A percentile compares a stretch with the other conserved stretches of the same genome.
Evolutionary conservation across 2,113 vertebrate genomes (phyloP).

Genomic region (Tenebrosternarchus preto): DNA sequence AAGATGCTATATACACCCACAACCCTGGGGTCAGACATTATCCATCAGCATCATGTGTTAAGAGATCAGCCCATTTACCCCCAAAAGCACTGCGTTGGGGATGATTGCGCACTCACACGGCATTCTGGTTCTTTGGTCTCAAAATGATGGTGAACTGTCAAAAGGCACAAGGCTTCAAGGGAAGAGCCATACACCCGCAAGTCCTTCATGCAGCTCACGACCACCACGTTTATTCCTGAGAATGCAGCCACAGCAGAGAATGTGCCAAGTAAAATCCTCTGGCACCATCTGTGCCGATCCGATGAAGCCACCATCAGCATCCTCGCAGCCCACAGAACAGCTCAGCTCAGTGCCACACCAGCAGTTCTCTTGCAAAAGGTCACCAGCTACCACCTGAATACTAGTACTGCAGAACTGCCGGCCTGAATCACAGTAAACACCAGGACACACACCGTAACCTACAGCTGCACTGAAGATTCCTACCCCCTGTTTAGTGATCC

Average conservation of each 20-base stretch:
- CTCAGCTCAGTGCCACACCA: background rate
- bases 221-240: background rate
- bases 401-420: too few species aligned
- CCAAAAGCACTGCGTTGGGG: background rate
- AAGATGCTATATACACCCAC: slow-evolving; percentile 8
- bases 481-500: too few species aligned
- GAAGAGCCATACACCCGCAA: background rate
- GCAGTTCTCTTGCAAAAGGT: background rate
- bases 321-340: background rate
- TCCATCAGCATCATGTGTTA: slow-evolving; percentile 9
- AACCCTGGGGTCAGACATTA: background rate
- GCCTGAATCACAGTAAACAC: too few species aligned
- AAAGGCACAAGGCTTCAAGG: background rate
- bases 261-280: background rate
- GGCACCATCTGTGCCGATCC: too few species aligned
- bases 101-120: background rate
- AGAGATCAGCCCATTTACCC: background rate
- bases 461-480: too few species aligned
- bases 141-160: background rate
- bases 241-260: background rate
- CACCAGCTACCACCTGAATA: too few species aligned
- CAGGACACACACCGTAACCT: too few species aligned
- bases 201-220: background rate
- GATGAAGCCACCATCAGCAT: background rate
- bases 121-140: background rate